Conservation (phyloP, 2,797 vertebrate genomes). For the Ambastaia sidthimunki region DNA sequence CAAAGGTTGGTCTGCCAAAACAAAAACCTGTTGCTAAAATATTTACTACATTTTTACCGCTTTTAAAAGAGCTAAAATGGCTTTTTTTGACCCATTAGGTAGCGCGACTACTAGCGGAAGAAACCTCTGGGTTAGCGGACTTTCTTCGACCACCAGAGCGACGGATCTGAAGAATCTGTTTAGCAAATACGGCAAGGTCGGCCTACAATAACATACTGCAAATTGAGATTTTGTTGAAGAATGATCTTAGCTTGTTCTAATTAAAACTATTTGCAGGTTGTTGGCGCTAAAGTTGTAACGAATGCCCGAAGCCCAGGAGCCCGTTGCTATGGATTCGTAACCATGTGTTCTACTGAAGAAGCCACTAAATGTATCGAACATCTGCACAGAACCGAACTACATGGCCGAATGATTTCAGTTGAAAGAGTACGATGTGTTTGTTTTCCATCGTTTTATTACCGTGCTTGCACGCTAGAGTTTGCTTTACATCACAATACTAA, state of each 20-base stretch:
- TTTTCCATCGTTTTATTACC: background rate
- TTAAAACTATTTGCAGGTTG: conserved; percentile 79
- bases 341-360: conserved; percentile 92
- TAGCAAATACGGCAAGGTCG: conserved; percentile 96
- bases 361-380: conserved; percentile 93
- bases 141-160: conserved; percentile 95
- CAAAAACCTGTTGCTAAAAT: too few relatives aligned
- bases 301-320: conserved; percentile 96
- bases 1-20: conserved; percentile 79
- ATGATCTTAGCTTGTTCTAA: background rate
- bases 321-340: conserved; percentile 97
- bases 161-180: conserved; percentile 97
- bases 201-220: conserved; percentile 20
- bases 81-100: conserved; percentile 65
- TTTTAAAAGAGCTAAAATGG: background rate
- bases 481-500: too few relatives aligned
- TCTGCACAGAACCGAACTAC: conserved; percentile 93
- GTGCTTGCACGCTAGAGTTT: too few relatives aligned
- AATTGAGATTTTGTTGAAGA: background rate
- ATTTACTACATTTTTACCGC: too few relatives aligned
- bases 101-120: conserved; percentile 75
- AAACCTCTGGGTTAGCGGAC: conserved; percentile 97
- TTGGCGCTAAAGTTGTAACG: conserved; percentile 97
- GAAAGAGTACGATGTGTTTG: conserved; percentile 79
- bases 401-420: conserved; percentile 97